A percentile compares a stretch with the other conserved stretches of the same genome.
Evolutionary conservation across 2,113 vertebrate genomes (phyloP).

Genomic region (Corapipo altera): DNA sequence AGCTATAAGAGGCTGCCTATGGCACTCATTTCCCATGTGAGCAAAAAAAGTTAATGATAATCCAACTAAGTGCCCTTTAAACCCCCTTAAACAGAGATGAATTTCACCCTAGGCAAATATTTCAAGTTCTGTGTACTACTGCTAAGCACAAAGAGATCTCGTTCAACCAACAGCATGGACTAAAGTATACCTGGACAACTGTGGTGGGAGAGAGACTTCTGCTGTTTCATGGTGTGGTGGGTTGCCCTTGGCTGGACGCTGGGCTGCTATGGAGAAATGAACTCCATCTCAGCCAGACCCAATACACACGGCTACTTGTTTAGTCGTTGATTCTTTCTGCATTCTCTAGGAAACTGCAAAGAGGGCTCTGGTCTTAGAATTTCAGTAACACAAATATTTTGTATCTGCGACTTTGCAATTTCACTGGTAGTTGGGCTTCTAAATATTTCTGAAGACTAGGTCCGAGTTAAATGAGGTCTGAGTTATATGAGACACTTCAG

Average conservation of each 20-base stretch:
- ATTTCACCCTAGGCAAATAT: conserved; percentile 9
- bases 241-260: no score
- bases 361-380: neutral
- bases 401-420: neutral
- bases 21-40: neutral
- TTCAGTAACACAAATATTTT: neutral
- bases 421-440: neutral
- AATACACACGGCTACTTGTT: neutral
- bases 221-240: neutral
- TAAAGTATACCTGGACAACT: neutral
- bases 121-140: neutral
- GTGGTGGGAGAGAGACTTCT: neutral
- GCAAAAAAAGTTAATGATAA: conserved; percentile 30
- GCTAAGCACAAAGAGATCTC: neutral
- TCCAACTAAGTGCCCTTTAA: conserved; percentile 4
- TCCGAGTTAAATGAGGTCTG: neutral
- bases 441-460: neutral
- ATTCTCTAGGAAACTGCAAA: neutral
- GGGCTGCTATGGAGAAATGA: no score
- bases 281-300: no score
- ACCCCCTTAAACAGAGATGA: conserved; percentile 11
- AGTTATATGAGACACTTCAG: neutral
- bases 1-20: neutral
- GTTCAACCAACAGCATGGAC: neutral
- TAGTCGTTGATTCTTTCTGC: neutral